Evolutionary conservation across 2,888 invertebrate species (phyloP).

Genomic region (Rapana venosa): DNA sequence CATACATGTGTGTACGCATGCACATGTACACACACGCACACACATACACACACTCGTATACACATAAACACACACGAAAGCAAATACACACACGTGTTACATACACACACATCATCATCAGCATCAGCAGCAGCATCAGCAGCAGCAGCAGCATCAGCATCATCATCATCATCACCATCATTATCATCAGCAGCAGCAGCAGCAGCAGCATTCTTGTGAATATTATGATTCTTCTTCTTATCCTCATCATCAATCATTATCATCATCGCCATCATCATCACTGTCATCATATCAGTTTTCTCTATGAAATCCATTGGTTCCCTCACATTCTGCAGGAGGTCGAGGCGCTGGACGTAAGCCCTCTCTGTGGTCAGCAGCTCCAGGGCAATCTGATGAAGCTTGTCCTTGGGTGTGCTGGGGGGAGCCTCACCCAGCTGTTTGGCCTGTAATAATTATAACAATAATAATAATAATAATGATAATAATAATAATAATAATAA

Average conservation of each 20-base stretch:
- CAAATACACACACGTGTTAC: neutral
- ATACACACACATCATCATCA: neutral
- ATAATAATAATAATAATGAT: too few species aligned
- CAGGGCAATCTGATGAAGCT: slow-evolving; percentile 80
- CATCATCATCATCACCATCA: too few species aligned
- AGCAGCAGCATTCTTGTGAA: too few species aligned
- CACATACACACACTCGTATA: neutral
- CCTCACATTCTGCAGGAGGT: slow-evolving; percentile 83
- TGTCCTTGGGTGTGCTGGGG: slow-evolving; percentile 54
- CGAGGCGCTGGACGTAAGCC: slow-evolving; percentile 82
- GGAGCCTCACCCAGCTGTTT: slow-evolving; percentile 40
- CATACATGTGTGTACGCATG: neutral
- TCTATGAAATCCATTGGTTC: too few species aligned
- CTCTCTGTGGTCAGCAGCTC: slow-evolving; percentile 83
- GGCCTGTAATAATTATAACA: neutral
- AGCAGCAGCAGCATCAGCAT: too few species aligned
- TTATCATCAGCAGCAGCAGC: too few species aligned
- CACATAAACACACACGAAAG: neutral
- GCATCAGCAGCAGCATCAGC: too few species aligned
- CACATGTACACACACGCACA: neutral
- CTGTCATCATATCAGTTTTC: too few species aligned
- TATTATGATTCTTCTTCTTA: too few species aligned
- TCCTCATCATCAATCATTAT: too few species aligned
- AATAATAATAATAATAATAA: too few species aligned
- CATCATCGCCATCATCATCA: too few species aligned